Percentiles rank a stretch among this genome's conserved stretches.
phyloP scores from a whole-genome alignment of 2,113 vertebrate genomes.

The Sinocyclocheilus grahami region DNA sequence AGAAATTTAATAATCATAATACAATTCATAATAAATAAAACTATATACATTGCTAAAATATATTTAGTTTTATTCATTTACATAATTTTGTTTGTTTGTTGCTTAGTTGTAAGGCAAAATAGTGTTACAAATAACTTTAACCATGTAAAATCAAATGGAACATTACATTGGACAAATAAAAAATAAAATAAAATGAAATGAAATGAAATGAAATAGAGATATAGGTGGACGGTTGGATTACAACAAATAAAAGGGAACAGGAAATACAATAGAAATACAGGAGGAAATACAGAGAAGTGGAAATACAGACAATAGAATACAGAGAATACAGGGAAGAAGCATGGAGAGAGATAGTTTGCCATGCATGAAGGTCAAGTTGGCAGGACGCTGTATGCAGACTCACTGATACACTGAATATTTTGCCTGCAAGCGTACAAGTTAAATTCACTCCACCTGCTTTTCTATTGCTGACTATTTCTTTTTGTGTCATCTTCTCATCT shows the following conservation, averaged over 20 bases:
- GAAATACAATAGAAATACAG: slow-evolving; percentile 2
- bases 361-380: slow-evolving; percentile 58
- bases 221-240: not conserved
- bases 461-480: slow-evolving; percentile 50
- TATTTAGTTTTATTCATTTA: not conserved
- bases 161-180: not conserved
- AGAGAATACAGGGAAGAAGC: not conserved
- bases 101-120: not conserved
- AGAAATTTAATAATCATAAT: not conserved
- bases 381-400: slow-evolving; percentile 51
- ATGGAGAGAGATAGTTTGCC: slow-evolving; percentile 51
- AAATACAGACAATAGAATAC: not conserved
- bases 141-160: not conserved
- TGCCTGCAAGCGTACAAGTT: slow-evolving; percentile 48
- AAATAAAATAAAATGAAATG: too few species aligned
- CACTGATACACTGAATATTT: slow-evolving; percentile 61
- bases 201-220: too few species aligned
- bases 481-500: slow-evolving; percentile 43
- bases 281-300: not conserved
- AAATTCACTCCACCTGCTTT: slow-evolving; percentile 39
- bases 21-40: not conserved
- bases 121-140: not conserved
- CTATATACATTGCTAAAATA: not conserved
- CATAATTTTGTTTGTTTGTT: not conserved
- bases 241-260: not conserved